Percentiles rank a stretch among this genome's conserved stretches.
These are phyloP conservation scores for Anarrhichthys ocellatus DNA, from an alignment of 2,113 vertebrate species.

Conservation along the genomic window DNA sequence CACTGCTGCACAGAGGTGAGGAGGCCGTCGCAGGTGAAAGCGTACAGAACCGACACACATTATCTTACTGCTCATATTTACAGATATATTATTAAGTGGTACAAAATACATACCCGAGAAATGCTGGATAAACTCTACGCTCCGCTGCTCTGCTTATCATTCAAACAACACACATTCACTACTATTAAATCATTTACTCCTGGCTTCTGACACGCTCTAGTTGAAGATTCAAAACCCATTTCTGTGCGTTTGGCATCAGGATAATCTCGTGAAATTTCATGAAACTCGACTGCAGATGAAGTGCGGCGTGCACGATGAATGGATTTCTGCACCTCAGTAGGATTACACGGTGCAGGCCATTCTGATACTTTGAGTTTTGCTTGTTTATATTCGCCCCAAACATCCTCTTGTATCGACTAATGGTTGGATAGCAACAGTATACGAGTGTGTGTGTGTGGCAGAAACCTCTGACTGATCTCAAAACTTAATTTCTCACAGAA, in stretches of 20 bases:
- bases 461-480: not conserved
- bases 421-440: too few species aligned
- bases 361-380: not conserved
- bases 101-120: not conserved
- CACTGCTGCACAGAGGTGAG: conserved; percentile 32
- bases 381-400: not conserved
- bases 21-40: conserved; percentile 3
- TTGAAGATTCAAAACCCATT: not conserved
- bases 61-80: not conserved
- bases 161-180: not conserved
- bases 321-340: not conserved
- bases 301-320: not conserved
- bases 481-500: not conserved
- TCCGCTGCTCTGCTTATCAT: not conserved
- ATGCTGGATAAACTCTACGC: not conserved
- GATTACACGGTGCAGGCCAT: not conserved
- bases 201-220: not conserved
- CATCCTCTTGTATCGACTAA: not conserved
- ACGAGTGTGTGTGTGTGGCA: not conserved
- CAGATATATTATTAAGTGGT: not conserved
- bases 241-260: not conserved
- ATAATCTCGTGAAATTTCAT: not conserved
- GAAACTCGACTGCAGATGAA: not conserved
- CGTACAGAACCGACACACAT: not conserved
- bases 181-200: not conserved